Base-by-base conservation (phyloP, 2,888 invertebrate genomes). In the Drymonia ruficornis region DNA sequence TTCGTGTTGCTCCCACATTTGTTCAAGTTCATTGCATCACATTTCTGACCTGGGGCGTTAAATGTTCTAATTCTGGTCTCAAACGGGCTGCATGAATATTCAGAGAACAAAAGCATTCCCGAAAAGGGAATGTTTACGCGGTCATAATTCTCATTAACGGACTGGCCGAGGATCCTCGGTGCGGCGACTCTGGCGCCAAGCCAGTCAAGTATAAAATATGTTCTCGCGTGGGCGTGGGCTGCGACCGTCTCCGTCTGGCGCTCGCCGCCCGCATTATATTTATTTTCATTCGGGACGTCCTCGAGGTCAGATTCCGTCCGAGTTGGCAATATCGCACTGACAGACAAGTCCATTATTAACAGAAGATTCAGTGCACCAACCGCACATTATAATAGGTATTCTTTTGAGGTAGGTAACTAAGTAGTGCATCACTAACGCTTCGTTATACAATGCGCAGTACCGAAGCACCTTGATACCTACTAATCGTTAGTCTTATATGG, bases 191-290 rank as follows among this genome's bases (percentile, higher is more conserved):
- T 85, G 89, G 87, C 87, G 79, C 72, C 70, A 69, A 67, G 87
- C 86, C 85, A 87, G 80, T 75, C 75, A 68, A 67, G 72, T 80
- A 80, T 72, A 81, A 86, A 87, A 87, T 85, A 82, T 78, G 76
- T 75, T 77, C 63, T 70, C 67, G 71, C 64, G 81, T 78, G 74
- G 82, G 85, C 64, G 72, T 65, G 65, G 57, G 62, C 63, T 70
- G 63, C 65, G 60, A 63, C 59, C 68, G 68, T 68, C 72, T 66
- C 67, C 65, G 73, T 61, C 62, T 65, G 59, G 54, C 63, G 43
- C 52, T 63, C 65, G 64, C 34, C 75, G 74, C 67, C 67, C 59
- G 65, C 56, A 28, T 56, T 66, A 69, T 73, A 74, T 79, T 79
- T 78, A 78, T 78, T 76, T 80, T 75, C 63, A 64, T 70, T 69